Base-by-base conservation (phyloP, 2,888 invertebrate genomes). In the Helicoverpa assulta region DNA sequence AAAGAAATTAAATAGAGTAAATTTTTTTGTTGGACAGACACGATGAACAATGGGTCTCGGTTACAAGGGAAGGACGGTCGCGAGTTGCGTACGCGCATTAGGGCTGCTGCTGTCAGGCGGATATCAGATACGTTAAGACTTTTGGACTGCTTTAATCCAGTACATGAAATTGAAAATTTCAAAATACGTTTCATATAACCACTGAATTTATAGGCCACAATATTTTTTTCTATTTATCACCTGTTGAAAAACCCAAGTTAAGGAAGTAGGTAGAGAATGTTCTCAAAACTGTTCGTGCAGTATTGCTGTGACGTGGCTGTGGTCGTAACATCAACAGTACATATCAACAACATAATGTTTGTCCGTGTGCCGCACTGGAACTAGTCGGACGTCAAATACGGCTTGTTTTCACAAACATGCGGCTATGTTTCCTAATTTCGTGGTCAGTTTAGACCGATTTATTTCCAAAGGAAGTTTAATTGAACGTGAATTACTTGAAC, bases 1-100 rank as follows among this genome's bases (percentile, higher is more conserved):
- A 95, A 94, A 92, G 91, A 94, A 93, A 94, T 94, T 93, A 91
- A 94, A 94, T 92, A 91, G 91, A 92, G 89, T 89, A 92, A 88
- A 94, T 94, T 94, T 94, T 95, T 95, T 92, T 92, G 88, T 86
- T 81, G 82, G 91, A 91, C 91, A 89, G 92, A 91, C 88, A 87
- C 86, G 85, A 83, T 89, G 92, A 93, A 95, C 95, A 94, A 95
- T 94, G 89, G 93, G 91, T 91, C 88, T 90, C 84, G 86, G 88
- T 86, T 88, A 91, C 91, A 91, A 91, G 89, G 92, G 90, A 92
- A 93, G 93, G 92, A 86, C 91, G 82, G 72, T 55, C 58, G 78
- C 89, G 87, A 82, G 54, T 57, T 78, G 81, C 84, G 84, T 76
- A 73, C 83, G 86, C 61, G 75, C 65, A 57, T 57, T 70, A 78